phyloP scores from a whole-genome alignment of 2,113 vertebrate genomes.

The Romanogobio albipinnatus region DNA sequence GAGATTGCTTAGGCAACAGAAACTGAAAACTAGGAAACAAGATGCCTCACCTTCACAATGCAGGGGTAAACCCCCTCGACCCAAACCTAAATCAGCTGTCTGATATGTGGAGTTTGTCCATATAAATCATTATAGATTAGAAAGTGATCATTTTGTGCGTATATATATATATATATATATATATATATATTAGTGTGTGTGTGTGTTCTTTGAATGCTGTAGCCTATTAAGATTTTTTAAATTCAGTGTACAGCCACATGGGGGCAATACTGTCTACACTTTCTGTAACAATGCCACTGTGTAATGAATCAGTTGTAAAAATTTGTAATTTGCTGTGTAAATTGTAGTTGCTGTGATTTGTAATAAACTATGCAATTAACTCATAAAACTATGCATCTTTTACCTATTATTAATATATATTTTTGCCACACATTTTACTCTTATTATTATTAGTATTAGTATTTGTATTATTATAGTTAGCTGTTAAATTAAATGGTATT shows the following conservation, averaged over 20 bases:
- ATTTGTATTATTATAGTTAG: background rate
- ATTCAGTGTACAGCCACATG: constrained; percentile 47
- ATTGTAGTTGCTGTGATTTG: background rate
- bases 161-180: too few relatives aligned
- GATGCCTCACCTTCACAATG: constrained; percentile 50
- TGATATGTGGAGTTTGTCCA: background rate
- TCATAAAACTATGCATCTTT: background rate
- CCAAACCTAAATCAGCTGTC: constrained; percentile 45
- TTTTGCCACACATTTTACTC: background rate
- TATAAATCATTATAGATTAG: too few relatives aligned
- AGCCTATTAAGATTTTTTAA: too few relatives aligned
- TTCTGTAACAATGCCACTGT: background rate
- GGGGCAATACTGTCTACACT: constrained; percentile 39
- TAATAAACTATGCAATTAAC: background rate
- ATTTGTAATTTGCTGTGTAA: too few relatives aligned
- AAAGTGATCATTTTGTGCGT: too few relatives aligned
- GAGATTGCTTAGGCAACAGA: constrained; percentile 60
- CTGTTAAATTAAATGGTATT: background rate
- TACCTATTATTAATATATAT: background rate
- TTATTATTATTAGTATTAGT: too few relatives aligned
- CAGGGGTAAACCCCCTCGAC: constrained; percentile 59
- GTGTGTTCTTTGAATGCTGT: too few relatives aligned
- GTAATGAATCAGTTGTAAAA: background rate
- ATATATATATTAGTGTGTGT: too few relatives aligned
- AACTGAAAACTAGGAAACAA: constrained; percentile 50